These are phyloP conservation scores for Ageneiosus marmoratus DNA, from an alignment of 2,113 vertebrate genomes.

Conservation along the genomic window DNA sequence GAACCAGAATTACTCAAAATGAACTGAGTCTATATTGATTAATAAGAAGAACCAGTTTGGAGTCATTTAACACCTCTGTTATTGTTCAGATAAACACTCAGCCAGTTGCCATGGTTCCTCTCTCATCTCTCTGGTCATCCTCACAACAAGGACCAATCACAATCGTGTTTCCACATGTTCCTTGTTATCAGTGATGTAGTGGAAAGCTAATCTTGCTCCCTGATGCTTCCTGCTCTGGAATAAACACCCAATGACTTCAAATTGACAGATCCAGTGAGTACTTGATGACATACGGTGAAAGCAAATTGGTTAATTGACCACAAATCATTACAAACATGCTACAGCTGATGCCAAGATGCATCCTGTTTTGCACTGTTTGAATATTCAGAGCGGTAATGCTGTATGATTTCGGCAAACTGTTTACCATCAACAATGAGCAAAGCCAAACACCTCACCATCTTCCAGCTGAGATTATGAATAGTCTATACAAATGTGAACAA, in stretches of 20 bases:
- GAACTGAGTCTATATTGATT: background rate
- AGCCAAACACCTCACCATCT: background rate
- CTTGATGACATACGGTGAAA: conserved; percentile 12
- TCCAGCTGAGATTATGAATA: background rate
- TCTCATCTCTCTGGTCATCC: background rate
- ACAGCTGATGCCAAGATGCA: background rate
- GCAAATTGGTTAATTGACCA: conserved; percentile 3
- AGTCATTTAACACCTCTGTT: background rate
- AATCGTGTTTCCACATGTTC: background rate
- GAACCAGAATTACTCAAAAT: background rate
- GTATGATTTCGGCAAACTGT: background rate
- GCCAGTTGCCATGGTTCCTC: conserved; percentile 13
- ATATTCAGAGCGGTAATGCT: background rate
- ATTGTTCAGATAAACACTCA: background rate
- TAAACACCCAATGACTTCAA: background rate
- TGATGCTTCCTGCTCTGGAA: background rate
- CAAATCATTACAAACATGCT: background rate
- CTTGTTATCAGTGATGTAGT: background rate
- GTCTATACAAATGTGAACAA: background rate
- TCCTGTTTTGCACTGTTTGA: background rate
- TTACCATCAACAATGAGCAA: background rate
- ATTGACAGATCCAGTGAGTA: background rate
- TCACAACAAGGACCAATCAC: background rate
- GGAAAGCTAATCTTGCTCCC: background rate
- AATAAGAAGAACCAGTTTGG: background rate